phyloP scores from a whole-genome alignment of 2,113 vertebrate species.

The Nothobranchius furzeri region DNA sequence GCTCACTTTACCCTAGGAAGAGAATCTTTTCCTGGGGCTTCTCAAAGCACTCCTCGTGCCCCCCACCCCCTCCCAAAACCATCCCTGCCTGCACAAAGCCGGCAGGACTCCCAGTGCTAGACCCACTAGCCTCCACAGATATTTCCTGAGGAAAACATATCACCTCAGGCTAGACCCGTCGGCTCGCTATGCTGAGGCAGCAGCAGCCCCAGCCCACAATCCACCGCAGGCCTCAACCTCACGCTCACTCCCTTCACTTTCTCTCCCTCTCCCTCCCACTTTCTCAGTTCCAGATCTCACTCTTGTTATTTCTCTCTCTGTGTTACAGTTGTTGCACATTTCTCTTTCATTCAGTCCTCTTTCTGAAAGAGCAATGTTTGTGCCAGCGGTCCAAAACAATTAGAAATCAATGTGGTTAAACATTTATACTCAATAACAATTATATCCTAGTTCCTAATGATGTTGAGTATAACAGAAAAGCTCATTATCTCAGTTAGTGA shows the following conservation, averaged over 20 bases:
- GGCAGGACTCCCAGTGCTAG: constrained; percentile 58
- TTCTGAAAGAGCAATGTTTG: constrained; percentile 2
- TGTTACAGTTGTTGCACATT: constrained; percentile 1
- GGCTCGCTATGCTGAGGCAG: constrained; percentile 72
- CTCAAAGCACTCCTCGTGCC: constrained; percentile 24
- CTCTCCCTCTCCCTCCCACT: constrained; percentile 19
- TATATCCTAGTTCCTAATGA: not conserved
- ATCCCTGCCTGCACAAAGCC: constrained; percentile 42
- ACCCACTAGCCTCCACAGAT: constrained; percentile 74
- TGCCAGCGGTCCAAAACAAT: constrained; percentile 26
- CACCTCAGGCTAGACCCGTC: constrained; percentile 68
- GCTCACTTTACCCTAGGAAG: constrained; percentile 46
- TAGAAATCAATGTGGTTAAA: constrained; percentile 29
- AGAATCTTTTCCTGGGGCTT: constrained; percentile 53
- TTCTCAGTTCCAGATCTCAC: constrained; percentile 11
- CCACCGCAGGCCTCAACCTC: constrained; percentile 69
- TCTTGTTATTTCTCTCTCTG: constrained; percentile 18
- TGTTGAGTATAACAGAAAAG: too few relatives aligned
- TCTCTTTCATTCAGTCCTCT: not conserved
- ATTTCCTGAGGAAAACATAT: constrained; percentile 83
- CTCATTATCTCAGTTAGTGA: too few relatives aligned
- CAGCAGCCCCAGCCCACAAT: constrained; percentile 72
- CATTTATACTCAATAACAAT: too few relatives aligned
- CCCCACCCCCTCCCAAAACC: constrained; percentile 7
- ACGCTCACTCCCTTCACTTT: constrained; percentile 47